Evolutionary conservation across 2,888 invertebrate species (phyloP).

Genomic region (Acronicta aceris): DNA sequence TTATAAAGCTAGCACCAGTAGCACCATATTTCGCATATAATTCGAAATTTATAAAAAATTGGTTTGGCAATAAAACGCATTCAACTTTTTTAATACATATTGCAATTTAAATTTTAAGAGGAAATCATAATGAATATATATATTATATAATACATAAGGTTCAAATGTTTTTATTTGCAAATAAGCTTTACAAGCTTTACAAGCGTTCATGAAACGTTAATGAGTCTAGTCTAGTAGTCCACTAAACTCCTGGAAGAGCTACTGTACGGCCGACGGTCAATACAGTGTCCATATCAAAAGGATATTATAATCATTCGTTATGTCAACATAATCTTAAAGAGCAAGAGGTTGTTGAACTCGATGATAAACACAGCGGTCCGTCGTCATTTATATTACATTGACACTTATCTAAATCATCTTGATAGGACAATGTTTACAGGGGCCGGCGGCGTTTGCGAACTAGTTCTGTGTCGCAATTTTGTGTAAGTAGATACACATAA

Average conservation of each 20-base stretch:
- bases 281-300: slow-evolving; percentile 24
- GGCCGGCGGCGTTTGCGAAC: slow-evolving; percentile 39
- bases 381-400: slow-evolving; percentile 56
- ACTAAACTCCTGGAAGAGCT: too few relatives aligned
- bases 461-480: slow-evolving; percentile 54
- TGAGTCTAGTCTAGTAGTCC: too few relatives aligned
- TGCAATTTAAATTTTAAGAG: too few relatives aligned
- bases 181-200: too few relatives aligned
- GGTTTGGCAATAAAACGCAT: too few relatives aligned
- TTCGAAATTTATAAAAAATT: too few relatives aligned
- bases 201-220: too few relatives aligned
- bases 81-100: too few relatives aligned
- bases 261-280: background rate
- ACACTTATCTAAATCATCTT: slow-evolving; percentile 58
- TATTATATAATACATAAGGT: too few relatives aligned
- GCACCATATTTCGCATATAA: slow-evolving; percentile 47
- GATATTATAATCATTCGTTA: slow-evolving; percentile 36
- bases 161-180: too few relatives aligned
- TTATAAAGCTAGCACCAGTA: slow-evolving; percentile 53
- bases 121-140: too few relatives aligned
- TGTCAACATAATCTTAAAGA: slow-evolving; percentile 45
- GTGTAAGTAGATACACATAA: slow-evolving; percentile 54
- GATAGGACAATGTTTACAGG: slow-evolving; percentile 55
- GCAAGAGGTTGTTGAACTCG: slow-evolving; percentile 57
- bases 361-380: slow-evolving; percentile 59